phyloP scores from a whole-genome alignment of 2,113 vertebrate genomes.

The Dinomys branickii region DNA sequence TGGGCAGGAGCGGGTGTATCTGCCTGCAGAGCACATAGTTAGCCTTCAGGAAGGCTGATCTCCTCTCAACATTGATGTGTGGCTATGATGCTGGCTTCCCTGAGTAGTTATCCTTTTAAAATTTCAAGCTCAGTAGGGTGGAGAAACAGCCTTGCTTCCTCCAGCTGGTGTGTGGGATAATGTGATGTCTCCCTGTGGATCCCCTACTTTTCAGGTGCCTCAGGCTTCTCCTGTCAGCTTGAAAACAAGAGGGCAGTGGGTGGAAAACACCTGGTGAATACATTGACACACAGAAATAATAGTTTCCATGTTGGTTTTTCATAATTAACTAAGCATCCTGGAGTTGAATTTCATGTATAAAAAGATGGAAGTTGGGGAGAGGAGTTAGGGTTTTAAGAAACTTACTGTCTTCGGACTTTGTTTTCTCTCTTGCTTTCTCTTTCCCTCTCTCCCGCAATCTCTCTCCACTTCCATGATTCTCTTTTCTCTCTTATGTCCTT shows the following conservation, averaged over 20 bases:
- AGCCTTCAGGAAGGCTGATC: not conserved
- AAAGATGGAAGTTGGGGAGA: constrained; percentile 64
- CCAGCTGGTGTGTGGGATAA: constrained; percentile 57
- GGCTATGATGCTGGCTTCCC: not conserved
- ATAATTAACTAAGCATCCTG: constrained; percentile 81
- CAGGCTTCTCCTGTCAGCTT: constrained; percentile 64
- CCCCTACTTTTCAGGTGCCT: not conserved
- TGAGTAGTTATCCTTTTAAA: not conserved
- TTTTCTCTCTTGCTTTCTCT: not conserved
- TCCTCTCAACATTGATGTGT: not conserved
- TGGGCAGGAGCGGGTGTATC: not conserved
- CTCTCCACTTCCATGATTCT: fast-evolving
- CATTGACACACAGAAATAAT: constrained; percentile 76
- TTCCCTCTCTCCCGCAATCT: not conserved
- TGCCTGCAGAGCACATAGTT: not conserved
- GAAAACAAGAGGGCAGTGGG: constrained; percentile 68
- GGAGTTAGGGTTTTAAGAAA: constrained; percentile 28
- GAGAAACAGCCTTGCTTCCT: not conserved
- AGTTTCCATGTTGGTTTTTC: constrained; percentile 78
- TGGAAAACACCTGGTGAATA: constrained; percentile 78
- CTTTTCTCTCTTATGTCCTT: not conserved
- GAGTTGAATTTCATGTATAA: constrained; percentile 75
- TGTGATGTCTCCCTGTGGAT: constrained; percentile 50
- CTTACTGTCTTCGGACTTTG: not conserved
- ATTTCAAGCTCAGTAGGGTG: not conserved